Evolutionary conservation across 2,888 invertebrate genomes (phyloP).

Genomic region (Drosophila monieri): DNA sequence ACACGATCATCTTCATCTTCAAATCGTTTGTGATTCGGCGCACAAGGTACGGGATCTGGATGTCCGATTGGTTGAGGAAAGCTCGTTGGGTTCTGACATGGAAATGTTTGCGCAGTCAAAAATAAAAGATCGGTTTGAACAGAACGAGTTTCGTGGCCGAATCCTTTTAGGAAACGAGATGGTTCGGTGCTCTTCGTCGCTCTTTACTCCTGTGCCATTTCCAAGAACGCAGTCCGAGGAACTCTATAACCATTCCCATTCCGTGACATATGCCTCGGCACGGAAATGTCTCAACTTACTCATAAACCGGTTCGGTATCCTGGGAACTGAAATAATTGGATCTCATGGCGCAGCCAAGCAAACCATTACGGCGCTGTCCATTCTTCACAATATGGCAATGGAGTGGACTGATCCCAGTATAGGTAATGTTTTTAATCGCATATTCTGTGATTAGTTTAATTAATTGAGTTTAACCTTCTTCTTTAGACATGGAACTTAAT

Average conservation of each 20-base stretch:
- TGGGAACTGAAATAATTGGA: conserved; percentile 60
- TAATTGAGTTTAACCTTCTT: neutral
- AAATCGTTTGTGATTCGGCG: conserved; percentile 75
- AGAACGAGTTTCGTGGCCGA: conserved; percentile 80
- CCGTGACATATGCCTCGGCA: conserved; percentile 68
- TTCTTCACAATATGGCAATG: conserved; percentile 80
- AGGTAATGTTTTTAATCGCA: conserved; percentile 30
- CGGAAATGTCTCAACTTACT: conserved; percentile 65
- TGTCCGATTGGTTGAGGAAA: conserved; percentile 53
- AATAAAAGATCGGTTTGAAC: conserved; percentile 79
- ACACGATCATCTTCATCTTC: conserved; percentile 61
- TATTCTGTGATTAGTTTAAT: neutral
- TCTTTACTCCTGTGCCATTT: conserved; percentile 72
- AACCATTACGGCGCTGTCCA: conserved; percentile 73
- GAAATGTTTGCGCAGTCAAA: conserved; percentile 70
- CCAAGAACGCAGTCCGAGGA: conserved; percentile 64
- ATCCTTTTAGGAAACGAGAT: conserved; percentile 70
- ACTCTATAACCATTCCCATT: conserved; percentile 72
- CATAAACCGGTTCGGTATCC: conserved; percentile 70
- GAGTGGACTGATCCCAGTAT: conserved; percentile 76
- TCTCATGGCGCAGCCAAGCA: conserved; percentile 71
- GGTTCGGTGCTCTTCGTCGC: conserved; percentile 65
- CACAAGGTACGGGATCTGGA: conserved; percentile 79
- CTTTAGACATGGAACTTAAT: conserved; percentile 50
- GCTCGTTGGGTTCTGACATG: conserved; percentile 41